A percentile compares a stretch with the other conserved stretches of the same genome.
Evolutionary conservation across 1,140 invertebrate genomes (phyloP).

Genomic region (Sipha flava): DNA sequence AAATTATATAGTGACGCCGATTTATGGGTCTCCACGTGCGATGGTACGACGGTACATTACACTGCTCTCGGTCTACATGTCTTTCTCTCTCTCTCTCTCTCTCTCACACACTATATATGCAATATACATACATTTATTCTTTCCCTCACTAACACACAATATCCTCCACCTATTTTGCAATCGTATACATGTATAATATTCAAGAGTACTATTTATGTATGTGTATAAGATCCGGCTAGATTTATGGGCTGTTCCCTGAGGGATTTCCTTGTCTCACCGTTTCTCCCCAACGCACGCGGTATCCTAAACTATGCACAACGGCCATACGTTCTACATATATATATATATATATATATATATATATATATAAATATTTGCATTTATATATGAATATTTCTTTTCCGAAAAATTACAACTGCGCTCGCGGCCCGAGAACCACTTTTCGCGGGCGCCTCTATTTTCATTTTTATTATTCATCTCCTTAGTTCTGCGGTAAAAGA

Average conservation of each 20-base stretch:
- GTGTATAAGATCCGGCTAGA: neutral
- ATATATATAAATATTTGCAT: neutral
- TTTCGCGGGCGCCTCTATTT: neutral
- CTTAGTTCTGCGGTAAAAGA: neutral
- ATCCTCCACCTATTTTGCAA: neutral
- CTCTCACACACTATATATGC: neutral
- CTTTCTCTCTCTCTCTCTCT: neutral
- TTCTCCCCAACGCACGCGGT: neutral
- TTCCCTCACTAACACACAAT: neutral
- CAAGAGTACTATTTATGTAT: constrained; percentile 1
- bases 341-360: neutral
- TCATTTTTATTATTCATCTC: neutral
- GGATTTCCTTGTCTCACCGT: neutral
- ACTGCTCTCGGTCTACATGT: too few species aligned
- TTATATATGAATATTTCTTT: neutral
- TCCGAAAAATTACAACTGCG: constrained; percentile 16
- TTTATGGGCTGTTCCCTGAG: neutral
- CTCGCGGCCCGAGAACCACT: neutral
- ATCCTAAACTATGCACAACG: too few species aligned
- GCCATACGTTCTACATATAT: too few species aligned
- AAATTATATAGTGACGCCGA: neutral
- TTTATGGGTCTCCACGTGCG: neutral
- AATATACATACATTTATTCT: neutral
- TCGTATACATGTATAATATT: neutral
- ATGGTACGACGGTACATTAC: neutral